These are phyloP conservation scores for Pseudochirops corinnae DNA, from an alignment of 2,797 vertebrate species.

Conservation along the genomic window DNA sequence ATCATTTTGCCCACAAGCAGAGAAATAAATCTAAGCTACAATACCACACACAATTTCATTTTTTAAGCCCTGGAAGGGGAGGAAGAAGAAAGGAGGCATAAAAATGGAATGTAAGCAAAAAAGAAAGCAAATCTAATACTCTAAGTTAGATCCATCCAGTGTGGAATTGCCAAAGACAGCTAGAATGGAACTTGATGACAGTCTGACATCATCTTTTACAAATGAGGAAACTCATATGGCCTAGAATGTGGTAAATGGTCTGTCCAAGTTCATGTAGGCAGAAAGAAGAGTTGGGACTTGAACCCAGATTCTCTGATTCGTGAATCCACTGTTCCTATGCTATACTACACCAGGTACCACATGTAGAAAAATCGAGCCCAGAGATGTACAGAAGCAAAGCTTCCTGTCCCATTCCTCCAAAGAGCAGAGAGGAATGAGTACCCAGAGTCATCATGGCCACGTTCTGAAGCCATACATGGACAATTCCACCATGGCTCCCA, in stretches of 20 bases:
- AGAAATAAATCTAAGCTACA: background rate
- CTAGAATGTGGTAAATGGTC: background rate
- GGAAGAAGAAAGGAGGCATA: background rate
- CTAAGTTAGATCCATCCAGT: background rate
- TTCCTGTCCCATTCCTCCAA: background rate
- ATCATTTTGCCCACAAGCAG: conserved; percentile 12
- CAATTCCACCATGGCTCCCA: background rate
- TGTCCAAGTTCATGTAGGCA: background rate
- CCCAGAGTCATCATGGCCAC: background rate
- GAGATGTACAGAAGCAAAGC: background rate
- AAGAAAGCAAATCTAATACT: background rate
- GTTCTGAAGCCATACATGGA: background rate
- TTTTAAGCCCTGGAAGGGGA: background rate
- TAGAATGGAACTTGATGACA: background rate
- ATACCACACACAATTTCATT: background rate
- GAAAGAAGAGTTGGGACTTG: background rate
- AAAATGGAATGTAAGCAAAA: conserved; percentile 5
- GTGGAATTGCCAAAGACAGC: background rate
- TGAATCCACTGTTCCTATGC: background rate
- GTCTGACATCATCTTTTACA: background rate
- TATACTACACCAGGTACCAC: background rate
- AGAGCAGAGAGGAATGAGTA: background rate
- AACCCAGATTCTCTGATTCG: background rate
- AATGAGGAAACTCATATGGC: background rate
- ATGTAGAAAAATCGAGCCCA: background rate